These are phyloP conservation scores for Rhorus exstirpatorius DNA, from an alignment of 2,888 invertebrate genomes.

Conservation along the genomic window DNA sequence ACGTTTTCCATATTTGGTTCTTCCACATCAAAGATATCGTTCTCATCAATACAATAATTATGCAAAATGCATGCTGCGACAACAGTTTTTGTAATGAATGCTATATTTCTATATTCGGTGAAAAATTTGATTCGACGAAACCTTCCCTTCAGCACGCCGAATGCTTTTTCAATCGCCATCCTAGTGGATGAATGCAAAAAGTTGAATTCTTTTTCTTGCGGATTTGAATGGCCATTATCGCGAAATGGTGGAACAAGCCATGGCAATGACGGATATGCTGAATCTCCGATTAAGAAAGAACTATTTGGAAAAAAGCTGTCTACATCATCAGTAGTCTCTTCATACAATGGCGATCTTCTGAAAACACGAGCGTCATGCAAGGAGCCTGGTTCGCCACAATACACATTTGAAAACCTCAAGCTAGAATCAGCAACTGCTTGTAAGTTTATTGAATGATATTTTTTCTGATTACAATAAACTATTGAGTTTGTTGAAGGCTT, in stretches of 20 bases:
- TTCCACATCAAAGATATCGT: conserved; percentile 4
- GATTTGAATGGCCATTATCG: conserved; percentile 43
- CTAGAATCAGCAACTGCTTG: conserved; percentile 36
- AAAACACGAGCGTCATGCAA: conserved; percentile 56
- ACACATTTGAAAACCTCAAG: conserved; percentile 33
- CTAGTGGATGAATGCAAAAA: conserved; percentile 46
- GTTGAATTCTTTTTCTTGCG: conserved; percentile 39
- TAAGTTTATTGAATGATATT: conserved; percentile 40
- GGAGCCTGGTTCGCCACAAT: conserved; percentile 29
- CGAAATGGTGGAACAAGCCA: conserved; percentile 53
- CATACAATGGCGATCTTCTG: conserved; percentile 37
- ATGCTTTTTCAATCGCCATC: conserved; percentile 41
- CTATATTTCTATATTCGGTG: conserved; percentile 34
- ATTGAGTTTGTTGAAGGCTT: conserved; percentile 13
- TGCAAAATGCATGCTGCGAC: conserved; percentile 48
- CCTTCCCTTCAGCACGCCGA: conserved; percentile 32
- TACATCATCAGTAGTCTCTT: background rate
- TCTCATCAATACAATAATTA: conserved; percentile 43
- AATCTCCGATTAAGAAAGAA: conserved; percentile 51
- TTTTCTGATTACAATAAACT: conserved; percentile 52
- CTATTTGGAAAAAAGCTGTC: conserved; percentile 34
- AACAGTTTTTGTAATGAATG: conserved; percentile 23
- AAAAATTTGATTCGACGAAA: conserved; percentile 54
- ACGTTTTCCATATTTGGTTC: background rate
- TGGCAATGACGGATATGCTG: conserved; percentile 49